Conservation (phyloP, 2,113 vertebrate species). For the Montifringilla adamsi region DNA sequence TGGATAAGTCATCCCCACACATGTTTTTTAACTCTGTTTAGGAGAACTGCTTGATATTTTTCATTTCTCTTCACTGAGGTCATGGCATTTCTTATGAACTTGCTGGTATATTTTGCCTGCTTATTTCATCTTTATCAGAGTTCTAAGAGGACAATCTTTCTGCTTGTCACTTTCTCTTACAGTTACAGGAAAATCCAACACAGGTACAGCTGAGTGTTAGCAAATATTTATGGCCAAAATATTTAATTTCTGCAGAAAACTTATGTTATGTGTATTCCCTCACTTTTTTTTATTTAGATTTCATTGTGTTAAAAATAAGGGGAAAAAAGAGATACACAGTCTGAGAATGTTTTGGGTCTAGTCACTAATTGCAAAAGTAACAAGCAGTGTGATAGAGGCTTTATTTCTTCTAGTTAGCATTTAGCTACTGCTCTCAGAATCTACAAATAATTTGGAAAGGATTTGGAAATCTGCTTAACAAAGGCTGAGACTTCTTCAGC, state of each 20-base stretch:
- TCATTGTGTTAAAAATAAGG: background rate
- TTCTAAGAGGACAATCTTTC: background rate
- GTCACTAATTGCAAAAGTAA: background rate
- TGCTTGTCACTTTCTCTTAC: background rate
- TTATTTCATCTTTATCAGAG: background rate
- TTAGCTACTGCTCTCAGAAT: background rate
- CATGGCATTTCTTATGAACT: background rate
- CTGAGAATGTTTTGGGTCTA: background rate
- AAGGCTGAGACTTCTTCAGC: background rate
- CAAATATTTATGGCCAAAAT: background rate
- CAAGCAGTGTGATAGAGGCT: background rate
- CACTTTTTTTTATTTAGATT: background rate
- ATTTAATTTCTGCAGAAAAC: background rate
- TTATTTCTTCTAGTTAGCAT: background rate
- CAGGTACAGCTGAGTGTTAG: background rate
- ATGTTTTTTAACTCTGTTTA: background rate
- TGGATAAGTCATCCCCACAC: background rate
- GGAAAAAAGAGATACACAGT: background rate
- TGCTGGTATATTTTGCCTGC: background rate
- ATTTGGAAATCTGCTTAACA: background rate
- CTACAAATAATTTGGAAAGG: background rate
- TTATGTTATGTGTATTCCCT: background rate
- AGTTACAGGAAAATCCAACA: background rate
- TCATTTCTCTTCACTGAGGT: background rate
- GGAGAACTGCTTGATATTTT: background rate